Percentiles rank a stretch among this genome's conserved stretches.
phyloP scores from a whole-genome alignment of 2,113 vertebrate species.

The Vimba vimba region DNA sequence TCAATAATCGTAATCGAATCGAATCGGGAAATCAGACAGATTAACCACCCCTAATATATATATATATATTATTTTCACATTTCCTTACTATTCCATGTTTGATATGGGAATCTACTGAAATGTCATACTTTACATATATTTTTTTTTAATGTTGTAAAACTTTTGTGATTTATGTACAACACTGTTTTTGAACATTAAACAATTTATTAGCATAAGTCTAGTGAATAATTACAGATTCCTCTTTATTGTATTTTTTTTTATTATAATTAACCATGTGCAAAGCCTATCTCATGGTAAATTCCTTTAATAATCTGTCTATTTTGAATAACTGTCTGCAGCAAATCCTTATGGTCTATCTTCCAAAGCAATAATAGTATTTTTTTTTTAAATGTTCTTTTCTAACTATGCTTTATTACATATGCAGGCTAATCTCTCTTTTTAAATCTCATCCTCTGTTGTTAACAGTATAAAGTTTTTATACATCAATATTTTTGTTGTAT shows the following conservation, averaged over 20 bases:
- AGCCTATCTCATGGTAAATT: not conserved
- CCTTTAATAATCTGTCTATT: not conserved
- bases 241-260: not conserved
- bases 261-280: not conserved
- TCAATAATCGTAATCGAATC: too few species aligned
- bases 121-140: not conserved
- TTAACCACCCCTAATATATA: too few species aligned
- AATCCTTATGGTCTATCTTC: not conserved
- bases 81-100: not conserved
- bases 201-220: not conserved
- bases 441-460: too few species aligned
- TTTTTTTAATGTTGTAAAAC: not conserved
- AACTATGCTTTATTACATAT: too few species aligned
- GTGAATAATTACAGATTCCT: not conserved
- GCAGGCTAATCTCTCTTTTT: too few species aligned
- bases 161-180: too few species aligned
- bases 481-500: not conserved
- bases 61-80: not conserved
- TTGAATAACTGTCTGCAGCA: not conserved
- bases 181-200: not conserved
- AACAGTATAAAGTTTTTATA: not conserved
- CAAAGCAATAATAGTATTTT: not conserved
- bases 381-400: not conserved
- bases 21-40: too few species aligned
- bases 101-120: not conserved